A percentile compares a stretch with the other conserved stretches of the same genome.
These are phyloP conservation scores for Tethea ocularis DNA, from an alignment of 2,888 invertebrate species.

Conservation along the genomic window DNA sequence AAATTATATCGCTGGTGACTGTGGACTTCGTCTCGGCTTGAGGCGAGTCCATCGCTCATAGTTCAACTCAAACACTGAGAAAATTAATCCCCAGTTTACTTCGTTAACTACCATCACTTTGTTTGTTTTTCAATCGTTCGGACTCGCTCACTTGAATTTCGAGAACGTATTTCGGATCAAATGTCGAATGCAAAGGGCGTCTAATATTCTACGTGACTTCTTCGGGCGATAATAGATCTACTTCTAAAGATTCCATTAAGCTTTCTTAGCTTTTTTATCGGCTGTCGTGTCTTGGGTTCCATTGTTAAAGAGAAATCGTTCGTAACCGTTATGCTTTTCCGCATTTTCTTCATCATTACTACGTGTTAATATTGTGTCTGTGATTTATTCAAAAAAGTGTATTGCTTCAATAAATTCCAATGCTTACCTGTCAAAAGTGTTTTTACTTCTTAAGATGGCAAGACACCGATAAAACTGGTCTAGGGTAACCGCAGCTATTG, in stretches of 20 bases:
- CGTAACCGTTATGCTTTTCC: slow-evolving; percentile 70
- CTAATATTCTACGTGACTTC: slow-evolving; percentile 80
- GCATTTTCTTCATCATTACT: slow-evolving; percentile 54
- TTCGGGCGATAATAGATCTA: slow-evolving; percentile 56
- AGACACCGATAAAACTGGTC: slow-evolving; percentile 33
- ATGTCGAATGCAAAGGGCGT: slow-evolving; percentile 51
- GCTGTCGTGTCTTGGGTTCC: slow-evolving; percentile 47
- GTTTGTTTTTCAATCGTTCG: slow-evolving; percentile 52
- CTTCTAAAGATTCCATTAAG: slow-evolving; percentile 68
- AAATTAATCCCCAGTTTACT: slow-evolving; percentile 63
- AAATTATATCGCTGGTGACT: slow-evolving; percentile 52
- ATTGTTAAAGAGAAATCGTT: slow-evolving; percentile 72
- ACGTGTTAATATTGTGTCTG: slow-evolving; percentile 19
- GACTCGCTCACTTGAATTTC: slow-evolving; percentile 44
- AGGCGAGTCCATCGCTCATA: slow-evolving; percentile 57
- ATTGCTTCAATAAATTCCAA: slow-evolving; percentile 20
- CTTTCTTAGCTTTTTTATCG: slow-evolving; percentile 51
- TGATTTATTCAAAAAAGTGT: slow-evolving; percentile 14
- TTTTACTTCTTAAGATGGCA: slow-evolving; percentile 17
- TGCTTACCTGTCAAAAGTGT: slow-evolving; percentile 21
- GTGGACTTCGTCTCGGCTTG: slow-evolving; percentile 45
- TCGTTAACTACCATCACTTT: slow-evolving; percentile 51
- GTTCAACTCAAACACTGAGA: slow-evolving; percentile 58
- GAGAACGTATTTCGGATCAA: slow-evolving; percentile 50
- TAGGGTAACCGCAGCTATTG: slow-evolving; percentile 35